phyloP scores from a whole-genome alignment of 53 echinoderm and acorn worm species.

The Apostichopus leukothele region DNA sequence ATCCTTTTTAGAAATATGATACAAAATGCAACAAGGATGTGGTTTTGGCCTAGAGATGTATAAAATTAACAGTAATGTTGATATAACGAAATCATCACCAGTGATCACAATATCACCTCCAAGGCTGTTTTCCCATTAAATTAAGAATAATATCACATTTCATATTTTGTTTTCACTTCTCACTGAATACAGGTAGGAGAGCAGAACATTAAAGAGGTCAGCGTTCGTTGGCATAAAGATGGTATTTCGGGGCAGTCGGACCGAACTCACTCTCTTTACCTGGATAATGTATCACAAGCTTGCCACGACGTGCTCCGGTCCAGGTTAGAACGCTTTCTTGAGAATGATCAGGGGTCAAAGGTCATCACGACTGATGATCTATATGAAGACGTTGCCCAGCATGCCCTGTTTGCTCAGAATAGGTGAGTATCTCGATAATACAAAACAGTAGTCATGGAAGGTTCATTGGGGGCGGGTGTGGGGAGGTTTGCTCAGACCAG shows the following conservation, averaged over 20 bases:
- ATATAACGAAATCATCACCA: too few relatives aligned
- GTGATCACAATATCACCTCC: too few relatives aligned
- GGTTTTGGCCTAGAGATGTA: too few relatives aligned
- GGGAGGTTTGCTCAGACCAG: slow-evolving; percentile 61
- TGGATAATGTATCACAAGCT: slow-evolving; percentile 70
- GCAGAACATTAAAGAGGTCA: slow-evolving; percentile 70
- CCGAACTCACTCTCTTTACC: slow-evolving; percentile 68
- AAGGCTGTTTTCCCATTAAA: slow-evolving; percentile 2
- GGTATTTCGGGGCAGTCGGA: slow-evolving; percentile 66
- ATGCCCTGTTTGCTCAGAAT: slow-evolving; percentile 68
- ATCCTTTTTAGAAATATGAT: too few relatives aligned
- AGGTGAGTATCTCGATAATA: slow-evolving; percentile 52
- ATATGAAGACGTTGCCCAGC: slow-evolving; percentile 75
- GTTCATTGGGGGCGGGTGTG: not conserved
- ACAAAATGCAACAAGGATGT: too few relatives aligned
- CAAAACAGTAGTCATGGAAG: not conserved
- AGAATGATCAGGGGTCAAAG: not conserved
- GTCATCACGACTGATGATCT: slow-evolving; percentile 38
- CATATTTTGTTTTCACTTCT: not conserved
- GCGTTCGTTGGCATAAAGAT: slow-evolving; percentile 79
- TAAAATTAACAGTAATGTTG: too few relatives aligned
- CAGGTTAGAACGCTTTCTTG: slow-evolving; percentile 46
- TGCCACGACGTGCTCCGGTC: slow-evolving; percentile 61
- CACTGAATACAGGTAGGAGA: slow-evolving; percentile 47
- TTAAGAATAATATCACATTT: not conserved